Percentiles rank a stretch among this genome's conserved stretches.
These are phyloP conservation scores for Mobula hypostoma DNA, from an alignment of 2,113 vertebrate species.

Conservation along the genomic window DNA sequence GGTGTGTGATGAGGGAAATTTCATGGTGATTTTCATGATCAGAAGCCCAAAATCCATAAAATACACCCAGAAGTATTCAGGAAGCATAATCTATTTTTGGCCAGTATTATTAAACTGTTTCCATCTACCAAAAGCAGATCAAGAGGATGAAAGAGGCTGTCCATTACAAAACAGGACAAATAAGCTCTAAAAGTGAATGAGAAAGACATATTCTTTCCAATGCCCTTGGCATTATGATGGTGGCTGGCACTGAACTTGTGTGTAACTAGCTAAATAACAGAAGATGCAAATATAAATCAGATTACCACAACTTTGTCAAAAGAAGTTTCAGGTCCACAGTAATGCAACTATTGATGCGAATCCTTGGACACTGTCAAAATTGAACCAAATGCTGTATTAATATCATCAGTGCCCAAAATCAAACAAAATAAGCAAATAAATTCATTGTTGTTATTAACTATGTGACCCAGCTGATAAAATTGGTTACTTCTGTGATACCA, in stretches of 20 bases:
- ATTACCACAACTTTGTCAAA: background rate
- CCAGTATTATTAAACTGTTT: background rate
- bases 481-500: no score
- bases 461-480: background rate
- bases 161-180: background rate
- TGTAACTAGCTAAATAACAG: background rate
- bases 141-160: background rate
- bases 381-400: background rate
- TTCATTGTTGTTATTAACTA: no score
- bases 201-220: background rate
- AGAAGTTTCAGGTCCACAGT: background rate
- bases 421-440: no score
- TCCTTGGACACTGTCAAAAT: background rate
- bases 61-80: no score
- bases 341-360: background rate
- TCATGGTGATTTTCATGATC: no score
- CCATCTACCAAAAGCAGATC: background rate
- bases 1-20: no score
- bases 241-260: background rate
- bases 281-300: background rate
- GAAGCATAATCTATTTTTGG: no score
- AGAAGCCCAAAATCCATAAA: no score
- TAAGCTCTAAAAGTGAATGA: background rate
- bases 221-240: background rate
- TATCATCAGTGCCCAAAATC: no score